Evolutionary conservation across 2,113 vertebrate species (phyloP), one percentile per base, ranked within the genome.

Genomic region (Cynopterus brachyotis): DNA sequence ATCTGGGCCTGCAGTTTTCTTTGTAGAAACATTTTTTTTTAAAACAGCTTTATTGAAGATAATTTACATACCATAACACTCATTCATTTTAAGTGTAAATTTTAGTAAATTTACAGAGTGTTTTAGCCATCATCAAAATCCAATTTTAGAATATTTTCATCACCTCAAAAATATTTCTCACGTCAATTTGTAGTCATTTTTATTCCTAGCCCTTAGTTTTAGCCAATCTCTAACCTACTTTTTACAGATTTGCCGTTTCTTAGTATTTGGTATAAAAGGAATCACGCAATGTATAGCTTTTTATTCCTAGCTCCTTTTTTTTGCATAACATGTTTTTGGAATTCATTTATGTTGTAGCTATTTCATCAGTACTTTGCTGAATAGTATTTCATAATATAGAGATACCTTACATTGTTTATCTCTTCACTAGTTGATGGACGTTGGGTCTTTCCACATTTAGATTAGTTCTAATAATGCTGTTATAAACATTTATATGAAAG

Each of bases 1-100:
- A 83, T 96, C 62, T 92, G 70, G 67, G 67, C n/a, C 64, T 89
- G 17, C 28, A 84, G 40, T 85, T 89, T 84, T 85, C 72, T 85
- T 73, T 95, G 47, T 84, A 72, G 70, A 95, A 89, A 86, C 67
- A 50, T 37, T 94, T 81, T 70, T 81, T 70, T 88, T 59, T 55
- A 16, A 15, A 72, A 59, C 26, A 92, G 62, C 24, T 96, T 84
- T 83, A 89, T 79, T 95, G 62, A 95, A 37, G 12, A 16, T 80
- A 79, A 79, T 95, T 89, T 95, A 92, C 47, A 84, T 92, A 85
- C 17, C 89, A 95, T 83, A 72, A 84, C 53, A 66, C 73, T 80
- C 89, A 80, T 12, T 69, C 55, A 89, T 92, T 89, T 88, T 73
- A 84, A 92, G 37, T 92, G 28, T 84, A 89, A 73, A 40, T 96